A percentile compares a stretch with the other conserved stretches of the same genome.
Evolutionary conservation across 2,888 invertebrate genomes (phyloP).

Genomic region (Opisthograptis luteolata): DNA sequence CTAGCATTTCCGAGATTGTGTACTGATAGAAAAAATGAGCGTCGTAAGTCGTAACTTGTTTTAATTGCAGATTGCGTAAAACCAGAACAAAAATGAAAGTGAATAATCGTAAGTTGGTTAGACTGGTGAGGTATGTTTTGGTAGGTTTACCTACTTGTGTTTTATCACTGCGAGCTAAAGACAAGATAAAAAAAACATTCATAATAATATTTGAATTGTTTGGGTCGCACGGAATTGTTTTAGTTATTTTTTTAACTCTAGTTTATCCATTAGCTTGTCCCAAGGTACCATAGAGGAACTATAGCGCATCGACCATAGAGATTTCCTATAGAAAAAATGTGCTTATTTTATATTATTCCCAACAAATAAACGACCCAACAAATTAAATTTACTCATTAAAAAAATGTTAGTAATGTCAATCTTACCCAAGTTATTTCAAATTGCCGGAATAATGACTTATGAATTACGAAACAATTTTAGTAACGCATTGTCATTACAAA

Average conservation of each 20-base stretch:
- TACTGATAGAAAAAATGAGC: slow-evolving; percentile 31
- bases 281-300: too few species aligned
- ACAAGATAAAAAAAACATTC: too few species aligned
- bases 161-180: too few species aligned
- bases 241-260: too few species aligned
- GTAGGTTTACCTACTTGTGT: slow-evolving; percentile 22
- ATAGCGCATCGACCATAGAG: too few species aligned
- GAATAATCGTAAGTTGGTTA: slow-evolving; percentile 29
- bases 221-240: too few species aligned
- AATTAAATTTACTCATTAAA: neutral
- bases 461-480: slow-evolving; percentile 16
- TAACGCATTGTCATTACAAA: slow-evolving; percentile 17
- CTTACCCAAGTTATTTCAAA: slow-evolving; percentile 11
- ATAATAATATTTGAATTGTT: too few species aligned
- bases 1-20: slow-evolving; percentile 37
- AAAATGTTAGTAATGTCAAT: slow-evolving; percentile 2
- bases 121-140: slow-evolving; percentile 24
- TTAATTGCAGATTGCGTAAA: slow-evolving; percentile 37
- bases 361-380: neutral
- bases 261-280: too few species aligned
- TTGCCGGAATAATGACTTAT: slow-evolving; percentile 14
- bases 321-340: too few species aligned
- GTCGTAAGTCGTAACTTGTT: slow-evolving; percentile 36
- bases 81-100: slow-evolving; percentile 40
- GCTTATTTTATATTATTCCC: neutral